Conservation (phyloP, 2,797 vertebrate genomes). For the Hapalemur alaotrensis region DNA sequence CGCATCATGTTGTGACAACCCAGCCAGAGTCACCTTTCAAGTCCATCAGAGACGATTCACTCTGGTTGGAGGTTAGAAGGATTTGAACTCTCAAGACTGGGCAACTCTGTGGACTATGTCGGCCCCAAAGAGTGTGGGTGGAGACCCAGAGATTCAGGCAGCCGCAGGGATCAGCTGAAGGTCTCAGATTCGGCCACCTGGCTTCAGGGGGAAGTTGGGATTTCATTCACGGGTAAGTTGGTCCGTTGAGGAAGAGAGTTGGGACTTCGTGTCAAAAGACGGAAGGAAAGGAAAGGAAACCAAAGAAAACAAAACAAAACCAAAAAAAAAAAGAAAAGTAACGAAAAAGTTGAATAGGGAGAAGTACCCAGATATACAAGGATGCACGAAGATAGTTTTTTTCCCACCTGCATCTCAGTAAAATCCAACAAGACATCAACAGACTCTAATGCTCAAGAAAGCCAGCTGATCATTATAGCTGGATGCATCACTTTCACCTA, state of each 20-base stretch:
- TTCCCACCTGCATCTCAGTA: neutral
- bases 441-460: neutral
- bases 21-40: too few relatives aligned
- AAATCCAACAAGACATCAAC: neutral
- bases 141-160: neutral
- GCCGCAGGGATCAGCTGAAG: too few relatives aligned
- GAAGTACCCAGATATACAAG: accelerated
- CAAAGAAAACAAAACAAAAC: neutral
- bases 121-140: too few relatives aligned
- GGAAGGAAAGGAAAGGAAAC: neutral
- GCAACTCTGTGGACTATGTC: neutral
- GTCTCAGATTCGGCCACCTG: accelerated
- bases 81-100: neutral
- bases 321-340: neutral
- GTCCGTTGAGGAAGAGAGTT: too few relatives aligned
- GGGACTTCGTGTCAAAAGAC: neutral
- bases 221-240: too few relatives aligned
- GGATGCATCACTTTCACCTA: neutral
- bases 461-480: neutral
- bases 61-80: neutral
- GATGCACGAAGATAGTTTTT: neutral
- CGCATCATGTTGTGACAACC: too few relatives aligned
- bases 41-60: neutral
- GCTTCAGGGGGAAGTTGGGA: neutral
- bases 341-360: neutral